Conservation (phyloP, 2,888 invertebrate genomes). For the Lasiommata megera region DNA sequence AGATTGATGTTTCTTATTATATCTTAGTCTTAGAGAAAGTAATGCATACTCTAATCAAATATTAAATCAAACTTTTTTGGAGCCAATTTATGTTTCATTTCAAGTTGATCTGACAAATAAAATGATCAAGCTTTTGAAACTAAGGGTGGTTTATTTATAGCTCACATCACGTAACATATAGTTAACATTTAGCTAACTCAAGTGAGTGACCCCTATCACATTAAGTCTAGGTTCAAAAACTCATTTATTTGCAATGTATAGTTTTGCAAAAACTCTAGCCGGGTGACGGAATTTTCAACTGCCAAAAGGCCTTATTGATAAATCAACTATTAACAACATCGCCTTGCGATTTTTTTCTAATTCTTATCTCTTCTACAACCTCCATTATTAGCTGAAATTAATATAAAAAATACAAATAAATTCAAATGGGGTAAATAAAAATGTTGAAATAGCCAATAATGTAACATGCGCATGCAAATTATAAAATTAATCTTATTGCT, state of each 20-base stretch:
- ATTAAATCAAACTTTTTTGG: too few relatives aligned
- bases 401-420: conserved; percentile 49
- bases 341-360: conserved; percentile 75
- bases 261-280: background rate
- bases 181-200: too few relatives aligned
- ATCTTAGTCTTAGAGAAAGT: too few relatives aligned
- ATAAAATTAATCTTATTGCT: too few relatives aligned
- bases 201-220: too few relatives aligned
- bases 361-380: conserved; percentile 79
- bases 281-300: background rate
- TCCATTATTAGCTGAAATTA: conserved; percentile 78
- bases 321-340: conserved; percentile 62
- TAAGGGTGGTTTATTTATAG: too few relatives aligned
- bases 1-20: too few relatives aligned
- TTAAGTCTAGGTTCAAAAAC: background rate
- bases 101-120: background rate
- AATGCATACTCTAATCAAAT: too few relatives aligned
- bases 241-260: background rate
- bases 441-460: background rate
- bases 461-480: conserved; percentile 29
- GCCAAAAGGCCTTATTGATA: conserved; percentile 2
- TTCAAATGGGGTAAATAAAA: conserved; percentile 17
- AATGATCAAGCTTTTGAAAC: too few relatives aligned
- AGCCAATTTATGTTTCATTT: too few relatives aligned
- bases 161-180: too few relatives aligned